These are phyloP conservation scores for Drosophila sechellia DNA, from an alignment of 1,140 invertebrate genomes.

Conservation along the genomic window DNA sequence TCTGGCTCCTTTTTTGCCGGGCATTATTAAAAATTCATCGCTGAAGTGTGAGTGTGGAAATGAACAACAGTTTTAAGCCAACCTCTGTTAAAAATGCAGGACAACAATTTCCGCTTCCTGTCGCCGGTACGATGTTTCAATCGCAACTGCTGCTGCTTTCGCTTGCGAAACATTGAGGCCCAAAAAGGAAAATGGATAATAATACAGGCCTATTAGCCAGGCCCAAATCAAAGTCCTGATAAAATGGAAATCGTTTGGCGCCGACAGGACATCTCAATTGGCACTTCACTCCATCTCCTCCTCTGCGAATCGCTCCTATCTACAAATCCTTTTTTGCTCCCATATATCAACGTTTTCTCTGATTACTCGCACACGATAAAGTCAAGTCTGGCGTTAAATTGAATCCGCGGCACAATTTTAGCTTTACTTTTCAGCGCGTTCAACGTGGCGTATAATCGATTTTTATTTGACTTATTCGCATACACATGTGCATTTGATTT, in stretches of 20 bases:
- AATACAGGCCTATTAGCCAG: constrained; percentile 27
- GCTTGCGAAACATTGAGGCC: constrained; percentile 48
- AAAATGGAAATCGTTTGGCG: constrained; percentile 18
- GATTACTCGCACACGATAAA: constrained; percentile 16
- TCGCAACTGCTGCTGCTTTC: constrained; percentile 62
- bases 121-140: constrained; percentile 50
- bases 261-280: constrained; percentile 57
- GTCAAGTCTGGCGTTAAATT: constrained; percentile 75
- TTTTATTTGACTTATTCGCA: constrained; percentile 49
- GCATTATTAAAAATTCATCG: constrained; percentile 70
- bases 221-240: constrained; percentile 33
- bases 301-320: background rate
- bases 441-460: constrained; percentile 82
- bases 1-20: background rate
- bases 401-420: constrained; percentile 46
- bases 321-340: background rate
- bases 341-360: constrained; percentile 6
- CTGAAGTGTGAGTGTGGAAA: constrained; percentile 35
- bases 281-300: constrained; percentile 12
- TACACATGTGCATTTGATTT: constrained; percentile 2
- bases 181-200: background rate
- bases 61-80: constrained; percentile 39
- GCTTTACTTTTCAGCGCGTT: constrained; percentile 42
- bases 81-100: constrained; percentile 80
- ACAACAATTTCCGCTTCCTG: constrained; percentile 80